Conservation (phyloP, 2,888 invertebrate genomes). For the Drosophila leonis region DNA sequence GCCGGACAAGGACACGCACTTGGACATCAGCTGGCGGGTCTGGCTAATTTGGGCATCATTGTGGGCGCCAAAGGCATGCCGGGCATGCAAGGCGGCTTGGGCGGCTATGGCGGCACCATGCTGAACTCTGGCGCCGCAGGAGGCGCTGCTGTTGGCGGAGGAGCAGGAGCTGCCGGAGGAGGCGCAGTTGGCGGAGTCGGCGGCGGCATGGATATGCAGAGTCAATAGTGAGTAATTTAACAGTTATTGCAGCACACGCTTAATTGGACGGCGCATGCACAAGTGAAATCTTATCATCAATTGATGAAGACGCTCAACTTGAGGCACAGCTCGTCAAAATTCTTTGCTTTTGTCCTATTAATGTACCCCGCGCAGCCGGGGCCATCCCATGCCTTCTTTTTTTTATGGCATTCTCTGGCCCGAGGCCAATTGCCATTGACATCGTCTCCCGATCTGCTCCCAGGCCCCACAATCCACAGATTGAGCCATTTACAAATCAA, state of each 20-base stretch:
- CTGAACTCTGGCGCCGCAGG: constrained; percentile 60
- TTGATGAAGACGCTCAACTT: constrained; percentile 63
- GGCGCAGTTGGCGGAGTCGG: constrained; percentile 54
- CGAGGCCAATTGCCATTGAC: constrained; percentile 59
- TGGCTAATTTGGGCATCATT: constrained; percentile 79
- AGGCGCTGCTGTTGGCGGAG: constrained; percentile 53
- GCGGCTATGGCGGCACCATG: constrained; percentile 57
- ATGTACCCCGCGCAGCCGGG: constrained; percentile 12
- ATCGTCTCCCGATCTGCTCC: constrained; percentile 16
- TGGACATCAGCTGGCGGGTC: constrained; percentile 78
- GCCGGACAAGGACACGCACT: constrained; percentile 57
- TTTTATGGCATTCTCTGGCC: constrained; percentile 46
- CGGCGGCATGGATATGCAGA: constrained; percentile 67
- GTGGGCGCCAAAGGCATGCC: constrained; percentile 63
- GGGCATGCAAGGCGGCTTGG: constrained; percentile 49
- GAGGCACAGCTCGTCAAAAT: constrained; percentile 54
- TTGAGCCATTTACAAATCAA: constrained; percentile 58
- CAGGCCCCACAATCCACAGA: constrained; percentile 33
- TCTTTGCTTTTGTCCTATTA: constrained; percentile 57
- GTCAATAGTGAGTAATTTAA: constrained; percentile 69
- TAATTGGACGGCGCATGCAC: constrained; percentile 49
- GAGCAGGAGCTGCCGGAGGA: constrained; percentile 52
- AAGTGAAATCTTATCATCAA: constrained; percentile 77
- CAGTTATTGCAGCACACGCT: constrained; percentile 36
- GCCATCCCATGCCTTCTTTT: constrained; percentile 13